Percentiles rank a stretch among this genome's conserved stretches.
These are phyloP conservation scores for Pollicipes pollicipes DNA, from an alignment of 1,140 invertebrate genomes.

Conservation along the genomic window DNA sequence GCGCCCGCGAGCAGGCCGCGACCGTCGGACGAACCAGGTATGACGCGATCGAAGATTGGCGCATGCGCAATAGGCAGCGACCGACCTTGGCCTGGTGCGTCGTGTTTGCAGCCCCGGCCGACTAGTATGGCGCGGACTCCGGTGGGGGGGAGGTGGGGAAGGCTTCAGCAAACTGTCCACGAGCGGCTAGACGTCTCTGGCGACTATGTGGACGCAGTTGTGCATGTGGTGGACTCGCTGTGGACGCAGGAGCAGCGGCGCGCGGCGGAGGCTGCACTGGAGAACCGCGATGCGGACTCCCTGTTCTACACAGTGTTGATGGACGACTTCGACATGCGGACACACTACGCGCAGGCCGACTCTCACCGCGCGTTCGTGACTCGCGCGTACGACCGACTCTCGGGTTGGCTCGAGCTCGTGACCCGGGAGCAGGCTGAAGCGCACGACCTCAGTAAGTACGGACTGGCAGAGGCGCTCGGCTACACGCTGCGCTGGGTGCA, in stretches of 20 bases:
- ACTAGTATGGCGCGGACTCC: background rate
- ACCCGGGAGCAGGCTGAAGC: background rate
- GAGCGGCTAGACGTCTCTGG: background rate
- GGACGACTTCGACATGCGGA: background rate
- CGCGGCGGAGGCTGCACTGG: background rate
- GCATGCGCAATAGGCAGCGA: too few relatives aligned
- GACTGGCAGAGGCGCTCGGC: constrained; percentile 2
- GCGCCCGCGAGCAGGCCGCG: too few relatives aligned
- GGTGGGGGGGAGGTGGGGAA: background rate
- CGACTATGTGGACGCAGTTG: background rate
- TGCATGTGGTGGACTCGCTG: background rate
- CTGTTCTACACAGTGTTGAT: background rate
- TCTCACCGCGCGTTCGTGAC: background rate
- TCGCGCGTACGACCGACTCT: background rate
- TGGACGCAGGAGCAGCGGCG: background rate
- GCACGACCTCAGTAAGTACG: constrained; percentile 6
- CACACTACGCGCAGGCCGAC: background rate
- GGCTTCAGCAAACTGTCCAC: background rate
- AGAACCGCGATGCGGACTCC: background rate
- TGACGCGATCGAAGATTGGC: too few relatives aligned
- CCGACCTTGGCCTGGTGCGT: too few relatives aligned
- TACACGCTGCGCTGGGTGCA: constrained; percentile 7
- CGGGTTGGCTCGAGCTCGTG: background rate
- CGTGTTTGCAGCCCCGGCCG: too few relatives aligned
- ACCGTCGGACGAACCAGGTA: too few relatives aligned